A percentile compares a stretch with the other conserved stretches of the same genome.
These are phyloP conservation scores for Polyommatus iphigenia DNA, from an alignment of 2,888 invertebrate species.

Conservation along the genomic window DNA sequence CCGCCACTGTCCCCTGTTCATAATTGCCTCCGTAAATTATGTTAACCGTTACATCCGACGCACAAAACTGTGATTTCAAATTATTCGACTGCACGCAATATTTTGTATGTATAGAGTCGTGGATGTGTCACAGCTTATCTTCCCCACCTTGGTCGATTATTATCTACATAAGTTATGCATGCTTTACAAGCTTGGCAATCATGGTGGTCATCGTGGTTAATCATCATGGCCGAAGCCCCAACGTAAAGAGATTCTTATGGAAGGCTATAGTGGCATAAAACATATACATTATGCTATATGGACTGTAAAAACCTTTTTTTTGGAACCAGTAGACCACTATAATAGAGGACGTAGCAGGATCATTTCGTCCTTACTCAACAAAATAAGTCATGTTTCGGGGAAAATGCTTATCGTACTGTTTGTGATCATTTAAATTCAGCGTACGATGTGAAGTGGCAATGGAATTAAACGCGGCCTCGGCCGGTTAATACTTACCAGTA, in stretches of 20 bases:
- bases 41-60: not conserved
- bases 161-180: too few relatives aligned
- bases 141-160: too few relatives aligned
- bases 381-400: slow-evolving; percentile 1
- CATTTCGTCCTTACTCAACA: slow-evolving; percentile 5
- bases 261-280: too few relatives aligned
- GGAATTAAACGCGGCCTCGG: slow-evolving; percentile 6
- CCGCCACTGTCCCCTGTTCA: slow-evolving; percentile 11
- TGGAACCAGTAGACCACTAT: not conserved
- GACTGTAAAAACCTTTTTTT: not conserved
- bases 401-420: not conserved
- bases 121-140: not conserved
- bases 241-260: too few relatives aligned
- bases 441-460: slow-evolving; percentile 1
- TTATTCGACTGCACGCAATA: slow-evolving; percentile 6
- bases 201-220: too few relatives aligned
- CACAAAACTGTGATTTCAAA: slow-evolving; percentile 16
- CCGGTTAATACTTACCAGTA: not conserved
- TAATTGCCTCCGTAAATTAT: slow-evolving; percentile 20
- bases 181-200: too few relatives aligned
- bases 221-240: too few relatives aligned
- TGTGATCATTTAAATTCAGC: slow-evolving; percentile 10
- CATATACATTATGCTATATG: too few relatives aligned
- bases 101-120: not conserved
- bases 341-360: not conserved